Conservation (phyloP, 2,113 vertebrate genomes). For the Oreotrochilus melanogaster region DNA sequence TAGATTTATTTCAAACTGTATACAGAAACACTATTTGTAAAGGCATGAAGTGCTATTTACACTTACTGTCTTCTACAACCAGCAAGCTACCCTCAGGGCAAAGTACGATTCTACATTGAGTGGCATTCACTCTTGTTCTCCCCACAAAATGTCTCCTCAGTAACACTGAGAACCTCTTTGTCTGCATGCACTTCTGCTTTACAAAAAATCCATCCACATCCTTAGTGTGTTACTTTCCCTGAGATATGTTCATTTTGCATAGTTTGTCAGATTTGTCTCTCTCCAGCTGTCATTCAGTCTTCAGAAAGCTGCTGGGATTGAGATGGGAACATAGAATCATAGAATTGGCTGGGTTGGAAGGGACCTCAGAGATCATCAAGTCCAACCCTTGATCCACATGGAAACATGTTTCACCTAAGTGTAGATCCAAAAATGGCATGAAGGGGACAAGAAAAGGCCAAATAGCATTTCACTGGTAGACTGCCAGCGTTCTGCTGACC, state of each 20-base stretch:
- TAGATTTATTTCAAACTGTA: background rate
- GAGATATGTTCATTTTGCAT: background rate
- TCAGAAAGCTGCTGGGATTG: background rate
- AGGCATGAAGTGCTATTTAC: background rate
- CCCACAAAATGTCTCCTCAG: background rate
- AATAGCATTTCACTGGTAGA: background rate
- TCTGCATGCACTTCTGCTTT: background rate
- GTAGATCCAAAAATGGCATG: background rate
- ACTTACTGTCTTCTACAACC: background rate
- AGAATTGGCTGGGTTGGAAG: no score
- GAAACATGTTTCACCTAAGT: background rate
- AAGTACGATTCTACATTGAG: rapidly evolving
- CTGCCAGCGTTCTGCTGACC: background rate
- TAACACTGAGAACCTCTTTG: background rate
- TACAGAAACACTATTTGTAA: background rate
- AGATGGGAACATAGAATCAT: rapidly evolving
- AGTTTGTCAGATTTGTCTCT: background rate
- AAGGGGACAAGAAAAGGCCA: background rate
- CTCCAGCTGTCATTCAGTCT: background rate
- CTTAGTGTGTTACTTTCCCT: background rate
- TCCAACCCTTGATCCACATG: no score
- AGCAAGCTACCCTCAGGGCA: background rate
- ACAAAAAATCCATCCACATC: background rate
- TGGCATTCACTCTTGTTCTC: background rate
- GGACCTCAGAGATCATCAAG: no score